Evolutionary conservation across 2,888 invertebrate species (phyloP), one percentile per base, ranked within the genome.

Genomic region (Ichneumon xanthorius): DNA sequence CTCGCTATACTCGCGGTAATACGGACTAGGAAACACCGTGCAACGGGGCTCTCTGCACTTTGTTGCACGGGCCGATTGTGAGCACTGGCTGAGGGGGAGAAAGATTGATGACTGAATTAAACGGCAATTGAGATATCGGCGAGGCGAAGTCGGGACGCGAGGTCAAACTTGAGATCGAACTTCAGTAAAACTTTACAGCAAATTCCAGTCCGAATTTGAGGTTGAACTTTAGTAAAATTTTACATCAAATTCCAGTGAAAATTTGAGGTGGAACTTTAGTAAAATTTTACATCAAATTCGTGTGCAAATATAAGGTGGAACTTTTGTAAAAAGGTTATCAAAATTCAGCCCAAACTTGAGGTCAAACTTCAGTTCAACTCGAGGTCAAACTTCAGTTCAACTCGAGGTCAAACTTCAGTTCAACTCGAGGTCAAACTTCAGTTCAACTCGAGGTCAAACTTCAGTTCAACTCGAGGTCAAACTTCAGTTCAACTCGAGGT

Each of bases 1-100:
- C 45, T 45, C 65, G 22, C 37, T 40, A 30, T 40, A 55, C 55
- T 45, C 45, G 14, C 19, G 7, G 71, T 61, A 40, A 70, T 63
- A 9, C 30, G 61, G n/a, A 61, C 26, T 22, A 19, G 26, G 61
- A 61, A 61, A 61, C 19, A 9, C 19, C 19, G 19, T 53, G 19
- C n/a, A 53, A 53, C 19, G 53, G 53, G 19, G 0, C 19, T 53
- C 53, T n/a, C 19, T 19, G 53, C 53, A 19, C 53, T 53, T n/a
- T 19, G 53, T 19, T 53, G 53, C 53, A 53, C 7, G 19, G 7
- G 19, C n/a, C 53, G 53, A 53, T 53, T 53, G 53, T 19, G 2
- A 53, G 19, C 16, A 2, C 19, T 53, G 19, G 19, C 53, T 1
- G 7, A 53, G 19, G 9, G 53, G 19, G 19, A 53, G 53, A 53